Evolutionary conservation across 2,113 vertebrate genomes (phyloP).

Genomic region (Brachirus orientalis): DNA sequence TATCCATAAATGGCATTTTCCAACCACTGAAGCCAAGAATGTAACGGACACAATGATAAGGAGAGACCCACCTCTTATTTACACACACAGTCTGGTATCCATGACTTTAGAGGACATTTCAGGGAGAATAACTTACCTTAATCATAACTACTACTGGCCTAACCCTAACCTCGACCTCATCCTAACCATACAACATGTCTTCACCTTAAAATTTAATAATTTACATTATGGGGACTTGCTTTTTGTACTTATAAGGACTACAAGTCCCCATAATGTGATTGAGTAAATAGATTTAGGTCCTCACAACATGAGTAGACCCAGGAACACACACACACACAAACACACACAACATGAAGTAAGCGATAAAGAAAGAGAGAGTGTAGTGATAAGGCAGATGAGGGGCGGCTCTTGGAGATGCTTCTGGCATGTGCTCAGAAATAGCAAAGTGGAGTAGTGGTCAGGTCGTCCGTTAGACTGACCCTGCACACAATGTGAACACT

Average conservation of each 20-base stretch:
- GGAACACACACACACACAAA: constrained; percentile 5
- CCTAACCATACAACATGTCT: no score
- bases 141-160: no score
- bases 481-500: constrained; percentile 14
- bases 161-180: no score
- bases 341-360: neutral
- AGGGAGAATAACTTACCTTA: no score
- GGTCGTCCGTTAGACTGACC: constrained; percentile 26
- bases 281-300: no score
- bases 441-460: constrained; percentile 29
- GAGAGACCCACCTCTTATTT: constrained; percentile 30
- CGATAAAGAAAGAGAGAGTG: neutral
- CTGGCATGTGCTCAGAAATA: constrained; percentile 61
- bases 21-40: constrained; percentile 65
- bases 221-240: no score
- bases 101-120: no score
- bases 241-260: no score
- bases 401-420: constrained; percentile 40
- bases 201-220: no score
- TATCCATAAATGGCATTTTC: constrained; percentile 76
- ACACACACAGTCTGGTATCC: neutral
- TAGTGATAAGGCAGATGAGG: constrained; percentile 60
- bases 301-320: no score
- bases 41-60: constrained; percentile 78
- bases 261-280: no score